A percentile compares a stretch with the other conserved stretches of the same genome.
Conservation (phyloP, 2,113 vertebrate genomes). For the Alethe diademata region DNA sequence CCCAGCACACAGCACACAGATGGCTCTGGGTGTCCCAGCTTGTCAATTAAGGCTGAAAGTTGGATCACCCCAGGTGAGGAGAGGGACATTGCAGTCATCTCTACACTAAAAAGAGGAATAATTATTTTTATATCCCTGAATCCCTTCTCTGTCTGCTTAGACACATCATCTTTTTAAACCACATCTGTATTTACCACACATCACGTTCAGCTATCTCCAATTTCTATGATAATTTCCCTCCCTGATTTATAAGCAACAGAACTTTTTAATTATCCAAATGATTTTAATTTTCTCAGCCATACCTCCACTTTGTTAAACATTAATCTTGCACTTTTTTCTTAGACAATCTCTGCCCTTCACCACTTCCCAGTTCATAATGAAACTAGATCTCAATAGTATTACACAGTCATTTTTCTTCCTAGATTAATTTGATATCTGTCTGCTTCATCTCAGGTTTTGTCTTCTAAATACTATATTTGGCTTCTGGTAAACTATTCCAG, state of each 20-base stretch:
- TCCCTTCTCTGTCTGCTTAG: not conserved
- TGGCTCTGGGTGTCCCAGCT: not conserved
- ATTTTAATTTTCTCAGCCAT: constrained; percentile 51
- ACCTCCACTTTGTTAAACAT: constrained; percentile 37
- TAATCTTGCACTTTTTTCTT: constrained; percentile 9
- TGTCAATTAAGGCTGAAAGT: not conserved
- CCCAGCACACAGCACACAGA: not conserved
- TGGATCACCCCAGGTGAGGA: not conserved
- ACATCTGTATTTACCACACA: constrained; percentile 19
- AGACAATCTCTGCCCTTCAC: not conserved
- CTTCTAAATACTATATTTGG: not conserved
- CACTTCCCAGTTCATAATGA: not conserved
- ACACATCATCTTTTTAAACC: not conserved
- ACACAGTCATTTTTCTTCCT: not conserved
- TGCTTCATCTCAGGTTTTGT: not conserved
- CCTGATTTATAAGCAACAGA: constrained; percentile 41
- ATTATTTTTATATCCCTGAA: not conserved
- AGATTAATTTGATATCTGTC: not conserved
- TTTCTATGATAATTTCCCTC: constrained; percentile 55
- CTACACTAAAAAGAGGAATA: not conserved
- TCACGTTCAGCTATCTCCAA: not conserved
- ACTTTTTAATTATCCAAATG: constrained; percentile 49
- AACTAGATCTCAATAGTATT: not conserved
- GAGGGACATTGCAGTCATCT: not conserved
- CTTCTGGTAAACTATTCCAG: not conserved